These are phyloP conservation scores for Argentina silus DNA, from an alignment of 2,797 vertebrate species.

Conservation along the genomic window DNA sequence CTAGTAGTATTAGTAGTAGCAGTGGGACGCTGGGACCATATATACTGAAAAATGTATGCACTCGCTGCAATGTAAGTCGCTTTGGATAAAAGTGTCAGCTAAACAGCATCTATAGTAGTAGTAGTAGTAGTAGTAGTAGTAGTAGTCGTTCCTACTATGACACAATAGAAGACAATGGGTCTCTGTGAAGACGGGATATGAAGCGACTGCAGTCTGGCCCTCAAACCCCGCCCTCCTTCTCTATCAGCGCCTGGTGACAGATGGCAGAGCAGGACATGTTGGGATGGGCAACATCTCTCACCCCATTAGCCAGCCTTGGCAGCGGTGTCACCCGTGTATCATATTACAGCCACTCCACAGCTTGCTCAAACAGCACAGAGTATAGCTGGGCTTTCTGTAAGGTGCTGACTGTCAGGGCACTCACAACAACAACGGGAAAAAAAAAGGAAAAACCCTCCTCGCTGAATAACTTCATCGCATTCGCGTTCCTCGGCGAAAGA, in stretches of 20 bases:
- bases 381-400: no score
- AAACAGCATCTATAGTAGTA: no score
- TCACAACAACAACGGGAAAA: background rate
- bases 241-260: conserved; percentile 71
- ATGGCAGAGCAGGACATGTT: conserved; percentile 79
- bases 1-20: no score
- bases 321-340: conserved; percentile 66
- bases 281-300: conserved; percentile 75
- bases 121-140: no score
- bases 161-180: conserved; percentile 61
- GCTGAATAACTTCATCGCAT: no score
- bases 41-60: no score
- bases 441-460: background rate
- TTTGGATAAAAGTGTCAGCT: no score
- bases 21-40: no score
- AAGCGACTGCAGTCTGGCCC: conserved; percentile 41
- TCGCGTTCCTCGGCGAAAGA: conserved; percentile 56
- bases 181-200: background rate
- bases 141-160: background rate
- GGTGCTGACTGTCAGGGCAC: background rate
- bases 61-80: no score
- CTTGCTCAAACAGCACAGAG: conserved; percentile 16
- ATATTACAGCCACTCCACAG: conserved; percentile 71
- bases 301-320: conserved; percentile 66
- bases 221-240: conserved; percentile 64